These are phyloP conservation scores for Lithodes maja DNA, from an alignment of 2,888 invertebrate species.

Conservation along the genomic window DNA sequence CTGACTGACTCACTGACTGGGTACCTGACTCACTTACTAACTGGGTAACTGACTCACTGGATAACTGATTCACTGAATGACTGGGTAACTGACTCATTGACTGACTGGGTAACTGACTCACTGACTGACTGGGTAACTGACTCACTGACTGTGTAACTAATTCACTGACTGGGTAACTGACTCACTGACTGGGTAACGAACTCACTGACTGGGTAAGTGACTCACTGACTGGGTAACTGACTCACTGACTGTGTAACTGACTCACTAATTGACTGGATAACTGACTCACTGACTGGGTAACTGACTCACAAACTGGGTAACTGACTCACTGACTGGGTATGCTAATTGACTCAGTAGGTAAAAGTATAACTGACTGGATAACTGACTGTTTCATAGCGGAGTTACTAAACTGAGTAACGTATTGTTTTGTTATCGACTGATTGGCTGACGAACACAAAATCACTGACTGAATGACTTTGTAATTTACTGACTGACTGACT, in stretches of 20 bases:
- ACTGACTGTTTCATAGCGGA: neutral
- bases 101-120: neutral
- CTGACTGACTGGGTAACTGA: neutral
- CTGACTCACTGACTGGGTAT: slow-evolving; percentile 1
- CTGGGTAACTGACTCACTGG: neutral
- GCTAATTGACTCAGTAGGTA: neutral
- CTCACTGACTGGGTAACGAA: neutral
- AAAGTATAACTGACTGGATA: neutral
- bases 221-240: neutral
- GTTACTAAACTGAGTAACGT: neutral
- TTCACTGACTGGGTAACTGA: neutral
- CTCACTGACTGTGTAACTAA: neutral
- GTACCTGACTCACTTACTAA: neutral
- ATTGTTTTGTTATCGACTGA: neutral
- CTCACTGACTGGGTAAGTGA: neutral
- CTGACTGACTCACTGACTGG: neutral
- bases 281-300: neutral
- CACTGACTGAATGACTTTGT: neutral
- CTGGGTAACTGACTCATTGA: neutral
- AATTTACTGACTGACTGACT: slow-evolving; percentile 5
- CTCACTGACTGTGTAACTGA: neutral
- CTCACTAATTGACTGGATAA: neutral
- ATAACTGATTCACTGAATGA: too few species aligned
- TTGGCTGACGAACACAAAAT: neutral
- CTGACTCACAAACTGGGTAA: neutral